Conservation (phyloP, 2,113 vertebrate genomes). For the Cheilinus undulatus region DNA sequence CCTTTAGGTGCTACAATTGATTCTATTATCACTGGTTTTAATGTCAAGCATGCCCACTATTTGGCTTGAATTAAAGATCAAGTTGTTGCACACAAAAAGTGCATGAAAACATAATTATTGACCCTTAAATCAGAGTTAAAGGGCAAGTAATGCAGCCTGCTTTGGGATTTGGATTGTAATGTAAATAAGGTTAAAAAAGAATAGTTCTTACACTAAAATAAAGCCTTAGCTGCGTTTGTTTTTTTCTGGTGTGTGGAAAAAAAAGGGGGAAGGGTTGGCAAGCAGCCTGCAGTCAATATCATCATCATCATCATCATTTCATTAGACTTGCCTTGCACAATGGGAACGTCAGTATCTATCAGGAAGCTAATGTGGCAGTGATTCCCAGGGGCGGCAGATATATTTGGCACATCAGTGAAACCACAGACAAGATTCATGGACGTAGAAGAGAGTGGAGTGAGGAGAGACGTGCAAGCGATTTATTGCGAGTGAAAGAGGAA, state of each 20-base stretch:
- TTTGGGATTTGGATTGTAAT: background rate
- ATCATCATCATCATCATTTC: conserved; percentile 75
- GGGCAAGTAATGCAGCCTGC: background rate
- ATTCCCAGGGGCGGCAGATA: conserved; percentile 70
- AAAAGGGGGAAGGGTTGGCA: conserved; percentile 31
- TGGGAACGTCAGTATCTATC: conserved; percentile 76
- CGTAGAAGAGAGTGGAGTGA: conserved; percentile 28
- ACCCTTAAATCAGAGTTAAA: background rate
- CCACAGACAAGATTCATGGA: conserved; percentile 58
- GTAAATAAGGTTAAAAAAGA: background rate
- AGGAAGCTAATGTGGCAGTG: conserved; percentile 78
- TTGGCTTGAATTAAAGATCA: conserved; percentile 30
- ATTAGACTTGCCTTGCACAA: conserved; percentile 76
- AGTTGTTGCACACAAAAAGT: background rate
- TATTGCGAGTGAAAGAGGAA: conserved; percentile 3
- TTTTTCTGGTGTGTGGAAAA: conserved; percentile 13
- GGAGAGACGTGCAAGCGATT: background rate
- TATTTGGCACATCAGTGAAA: conserved; percentile 61
- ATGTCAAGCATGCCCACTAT: conserved; percentile 17
- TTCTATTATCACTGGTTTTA: conserved; percentile 44
- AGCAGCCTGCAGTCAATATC: conserved; percentile 71
- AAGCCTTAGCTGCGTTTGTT: conserved; percentile 9
- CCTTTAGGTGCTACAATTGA: conserved; percentile 48
- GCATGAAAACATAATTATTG: background rate
- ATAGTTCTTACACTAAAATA: background rate